A percentile compares a stretch with the other conserved stretches of the same genome.
Conservation (phyloP, 1,140 invertebrate species). For the Drosophila busckii region DNA sequence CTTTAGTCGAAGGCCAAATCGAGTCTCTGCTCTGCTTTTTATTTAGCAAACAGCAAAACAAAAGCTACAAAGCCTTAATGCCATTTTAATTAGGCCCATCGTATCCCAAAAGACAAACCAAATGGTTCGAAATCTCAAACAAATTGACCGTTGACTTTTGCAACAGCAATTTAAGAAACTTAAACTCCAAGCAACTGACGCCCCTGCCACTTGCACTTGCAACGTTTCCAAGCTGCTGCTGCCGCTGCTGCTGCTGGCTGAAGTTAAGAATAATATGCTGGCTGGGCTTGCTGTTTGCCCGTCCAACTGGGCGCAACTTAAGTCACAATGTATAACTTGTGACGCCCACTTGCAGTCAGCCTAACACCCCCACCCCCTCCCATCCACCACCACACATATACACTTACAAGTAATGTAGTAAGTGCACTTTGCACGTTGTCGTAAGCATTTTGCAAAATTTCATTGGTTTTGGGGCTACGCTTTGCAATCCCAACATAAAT, state of each 20-base stretch:
- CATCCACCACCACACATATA: slow-evolving; percentile 16
- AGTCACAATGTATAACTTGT: slow-evolving; percentile 50
- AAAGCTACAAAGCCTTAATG: slow-evolving; percentile 56
- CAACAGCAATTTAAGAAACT: no score
- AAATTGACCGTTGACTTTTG: slow-evolving; percentile 70
- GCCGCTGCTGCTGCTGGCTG: slow-evolving; percentile 23
- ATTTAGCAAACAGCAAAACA: slow-evolving; percentile 9
- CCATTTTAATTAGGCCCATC: slow-evolving; percentile 71
- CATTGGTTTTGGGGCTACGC: slow-evolving; percentile 70
- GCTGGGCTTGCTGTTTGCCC: slow-evolving; percentile 24
- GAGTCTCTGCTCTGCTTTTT: not conserved
- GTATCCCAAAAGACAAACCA: slow-evolving; percentile 32
- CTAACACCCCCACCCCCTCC: slow-evolving; percentile 10
- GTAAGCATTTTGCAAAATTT: slow-evolving; percentile 71
- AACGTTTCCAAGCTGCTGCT: slow-evolving; percentile 27
- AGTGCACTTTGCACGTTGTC: slow-evolving; percentile 70
- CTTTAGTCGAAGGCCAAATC: slow-evolving; percentile 53
- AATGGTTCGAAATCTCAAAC: slow-evolving; percentile 66
- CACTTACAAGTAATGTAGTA: no score
- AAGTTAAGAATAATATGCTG: slow-evolving; percentile 58
- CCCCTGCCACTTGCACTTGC: slow-evolving; percentile 9
- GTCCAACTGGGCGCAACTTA: slow-evolving; percentile 63
- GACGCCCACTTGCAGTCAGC: slow-evolving; percentile 42
- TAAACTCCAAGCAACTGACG: not conserved
- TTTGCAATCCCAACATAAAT: slow-evolving; percentile 66